Evolutionary conservation across 2,113 vertebrate species (phyloP).

Genomic region (Alces alces): DNA sequence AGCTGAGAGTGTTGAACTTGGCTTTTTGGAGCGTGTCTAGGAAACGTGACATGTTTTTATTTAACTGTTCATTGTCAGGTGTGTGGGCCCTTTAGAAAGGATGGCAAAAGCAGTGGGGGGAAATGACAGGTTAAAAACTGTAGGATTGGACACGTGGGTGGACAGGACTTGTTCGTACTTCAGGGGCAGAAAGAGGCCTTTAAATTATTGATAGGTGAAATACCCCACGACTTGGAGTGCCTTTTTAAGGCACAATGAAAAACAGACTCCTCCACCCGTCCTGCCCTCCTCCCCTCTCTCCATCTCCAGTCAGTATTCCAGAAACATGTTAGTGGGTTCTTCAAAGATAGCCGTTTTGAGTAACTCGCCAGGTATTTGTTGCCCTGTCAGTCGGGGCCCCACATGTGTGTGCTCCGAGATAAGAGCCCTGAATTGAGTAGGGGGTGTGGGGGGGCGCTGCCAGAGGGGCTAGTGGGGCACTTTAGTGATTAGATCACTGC

Average conservation of each 20-base stretch:
- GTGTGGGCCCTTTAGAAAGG: not conserved
- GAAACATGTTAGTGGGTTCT: not conserved
- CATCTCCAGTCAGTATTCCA: not conserved
- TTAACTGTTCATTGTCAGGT: not conserved
- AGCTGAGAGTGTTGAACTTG: not conserved
- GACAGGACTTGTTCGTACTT: not conserved
- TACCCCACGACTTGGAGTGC: not conserved
- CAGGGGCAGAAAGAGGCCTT: not conserved
- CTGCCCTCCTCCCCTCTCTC: not conserved
- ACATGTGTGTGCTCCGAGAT: not conserved
- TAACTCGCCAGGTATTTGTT: not conserved
- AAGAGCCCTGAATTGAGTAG: not conserved
- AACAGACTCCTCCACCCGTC: rapidly evolving
- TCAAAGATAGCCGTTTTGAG: not conserved
- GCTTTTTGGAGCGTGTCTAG: not conserved
- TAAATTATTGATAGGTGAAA: not conserved
- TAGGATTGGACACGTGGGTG: not conserved
- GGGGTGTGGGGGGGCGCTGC: rapidly evolving
- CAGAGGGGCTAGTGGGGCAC: not conserved
- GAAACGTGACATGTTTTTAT: not conserved
- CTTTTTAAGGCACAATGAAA: not conserved
- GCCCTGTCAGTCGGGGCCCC: not conserved
- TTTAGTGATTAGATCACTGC: not conserved
- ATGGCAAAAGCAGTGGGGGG: not conserved
- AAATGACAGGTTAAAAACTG: not conserved